Evolutionary conservation across 2,113 vertebrate species (phyloP), one percentile per base, ranked within the genome.

Genomic region (Beaufortia kweichowensis): DNA sequence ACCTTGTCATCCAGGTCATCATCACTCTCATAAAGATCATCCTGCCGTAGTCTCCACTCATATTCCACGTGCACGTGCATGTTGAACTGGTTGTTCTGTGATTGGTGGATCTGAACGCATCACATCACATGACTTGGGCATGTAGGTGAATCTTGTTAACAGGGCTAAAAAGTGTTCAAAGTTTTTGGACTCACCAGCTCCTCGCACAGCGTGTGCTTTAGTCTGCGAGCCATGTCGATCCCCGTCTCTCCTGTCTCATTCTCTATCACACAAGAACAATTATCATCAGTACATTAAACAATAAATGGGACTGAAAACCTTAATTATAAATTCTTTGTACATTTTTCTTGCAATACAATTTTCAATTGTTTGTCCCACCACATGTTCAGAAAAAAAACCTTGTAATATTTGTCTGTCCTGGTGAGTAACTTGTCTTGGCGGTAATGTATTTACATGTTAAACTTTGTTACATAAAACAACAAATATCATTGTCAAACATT

Each of bases 1-100:
- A 92, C 89, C 89, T 90, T 92, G 50, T 90, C 89, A 69, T 91
- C 89, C 43, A 91, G 81, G 21, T 93, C 90, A 57, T 93, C 83
- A 0, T 92, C 91, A 11, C 90, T 93, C 79, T 93, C 92, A 24
- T 89, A 90, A 56, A 88, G 81, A 35, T 92, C 88, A 4, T 89
- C 92, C 73, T 92, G 86, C 28, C 90, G 83, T 43, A 92, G 76
- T 6, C 78, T 81, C 91, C 89, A 88, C 48, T 92, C 85, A 0
- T 88, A 91, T 17, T 92, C 88, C 68, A 92, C 87, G 0, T 91
- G 89, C 48, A 92, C 82, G 0, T 87, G 89, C 78, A 89, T 86
- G 75, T 87, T 92, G 84, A 92, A 92, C 63, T 87, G 87, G 66
- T 89, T 89, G 73, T 69, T 88, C 78, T 91, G 89, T n/a, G 88